Base-by-base conservation (phyloP, 1,140 invertebrate species). In the Macrocentrus cingulum region DNA sequence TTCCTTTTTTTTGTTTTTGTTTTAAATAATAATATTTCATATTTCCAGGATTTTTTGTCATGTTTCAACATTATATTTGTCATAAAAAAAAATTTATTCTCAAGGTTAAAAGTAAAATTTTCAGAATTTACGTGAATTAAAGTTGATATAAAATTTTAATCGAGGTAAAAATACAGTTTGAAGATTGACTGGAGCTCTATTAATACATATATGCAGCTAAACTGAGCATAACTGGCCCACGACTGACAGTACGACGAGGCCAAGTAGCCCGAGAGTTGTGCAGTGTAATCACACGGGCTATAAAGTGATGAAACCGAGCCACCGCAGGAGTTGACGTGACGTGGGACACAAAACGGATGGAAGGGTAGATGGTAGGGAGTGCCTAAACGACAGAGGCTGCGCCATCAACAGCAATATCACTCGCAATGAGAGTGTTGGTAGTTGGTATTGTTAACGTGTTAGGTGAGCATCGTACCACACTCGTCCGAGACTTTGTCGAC, bases 291-390 rank as follows among this genome's bases (percentile, higher is more conserved):
- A 39, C 13, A 39, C 16, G 44, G 37, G 2, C 19, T 7, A n/a
- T 45, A 45, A 45, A 45, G 42, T 45, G 36, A 39, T 52, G 7
- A 16, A 34, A 50, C 34, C 48, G 48, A 50, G n/a, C 50, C 34
- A 52, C 32, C 20, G 15, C 20, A 11, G 5, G 3, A 41, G 19
- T 5, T 42, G n/a, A n/a, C 16, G 2, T 46, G 22, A 54, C 22
- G 37, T 16, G n/a, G n/a, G 16, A 2, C 13, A 29, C 2, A 41
- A 8, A 25, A 11, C 15, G 23, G 20, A 39, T 39, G 7, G 36
- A 39, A 52, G 37, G 37, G 39, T 54, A 19, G 50, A 52, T 39
- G 39, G 51, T 54, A 54, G 51, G 51, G 51, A 54, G 37, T 54
- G 22, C 23, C 15, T 15, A 39, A 37, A 32, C n/a, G 1, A 41